Base-by-base conservation (phyloP, 1,140 invertebrate genomes). In the Yoshiicerus persimilis region DNA sequence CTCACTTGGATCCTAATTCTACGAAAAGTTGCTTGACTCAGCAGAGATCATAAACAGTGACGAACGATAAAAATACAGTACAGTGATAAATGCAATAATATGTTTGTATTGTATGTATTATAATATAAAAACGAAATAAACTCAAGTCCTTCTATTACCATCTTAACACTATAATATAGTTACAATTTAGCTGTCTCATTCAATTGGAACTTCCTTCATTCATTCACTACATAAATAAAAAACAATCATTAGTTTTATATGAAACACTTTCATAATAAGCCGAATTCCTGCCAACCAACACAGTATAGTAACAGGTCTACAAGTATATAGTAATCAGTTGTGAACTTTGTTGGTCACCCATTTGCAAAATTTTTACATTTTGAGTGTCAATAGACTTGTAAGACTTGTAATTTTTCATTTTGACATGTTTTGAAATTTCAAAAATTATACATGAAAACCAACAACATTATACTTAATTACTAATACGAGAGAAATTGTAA, bases 21-120 rank as follows among this genome's bases (percentile, higher is more conserved):
- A 87, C 66, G 34, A 86, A 64, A 38, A 87, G 36, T 87, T 56
- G 86, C 64, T 75, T 87, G 86, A 87, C 86, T 87, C 34, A 87
- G 70, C 64, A 87, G 86, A 87, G 86, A 87, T 87, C 86, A 87
- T 75, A 30, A 80, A 80, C 75, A 80, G 75, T 80, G 75, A 80
- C 75, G 75, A 34, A 80, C 75, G 75, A 80, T 80, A 80, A 80
- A 80, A 80, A 80, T 80, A 80, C 75, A 80, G 75, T 80, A 80
- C 75, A 80, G 32, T 80, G 34, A 80, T 80, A 80, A 80, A 80
- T 80, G 75, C 75, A 80, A 80, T 70, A 70, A 70, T 80, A 80
- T 80, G 36, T 32, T 80, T 80, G 36, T 32, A 36, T 20, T 77
- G 11, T 32, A 34, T 30, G 27, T 30, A 25, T 32, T 34, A 38